A percentile compares a stretch with the other conserved stretches of the same genome.
phyloP scores from a whole-genome alignment of 1,140 invertebrate species.

The Cepaea nemoralis region DNA sequence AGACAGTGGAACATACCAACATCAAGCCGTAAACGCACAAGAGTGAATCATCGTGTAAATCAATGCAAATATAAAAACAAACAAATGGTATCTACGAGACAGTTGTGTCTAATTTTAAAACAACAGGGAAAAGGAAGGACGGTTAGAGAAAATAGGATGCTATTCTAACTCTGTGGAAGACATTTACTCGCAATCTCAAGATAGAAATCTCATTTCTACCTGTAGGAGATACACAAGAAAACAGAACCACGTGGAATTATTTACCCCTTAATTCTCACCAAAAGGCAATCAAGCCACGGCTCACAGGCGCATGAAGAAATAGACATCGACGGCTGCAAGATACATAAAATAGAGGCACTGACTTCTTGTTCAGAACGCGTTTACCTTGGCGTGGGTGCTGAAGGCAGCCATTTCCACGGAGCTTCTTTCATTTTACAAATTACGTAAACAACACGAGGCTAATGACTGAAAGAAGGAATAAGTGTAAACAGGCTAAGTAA shows the following conservation, averaged over 20 bases:
- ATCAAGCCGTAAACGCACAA: no score
- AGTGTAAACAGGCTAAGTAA: not conserved
- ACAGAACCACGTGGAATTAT: not conserved
- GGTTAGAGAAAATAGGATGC: no score
- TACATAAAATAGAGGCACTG: not conserved
- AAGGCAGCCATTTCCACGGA: not conserved
- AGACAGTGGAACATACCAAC: no score
- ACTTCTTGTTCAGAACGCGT: not conserved
- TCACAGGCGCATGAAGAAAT: not conserved
- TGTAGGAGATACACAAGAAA: not conserved
- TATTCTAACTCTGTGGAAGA: no score
- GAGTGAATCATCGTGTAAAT: no score
- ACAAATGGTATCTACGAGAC: no score
- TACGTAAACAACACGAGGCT: not conserved
- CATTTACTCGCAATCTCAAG: no score
- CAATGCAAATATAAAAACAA: no score
- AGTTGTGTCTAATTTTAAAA: no score
- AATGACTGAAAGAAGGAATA: not conserved
- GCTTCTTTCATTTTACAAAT: not conserved
- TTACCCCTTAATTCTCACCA: not conserved
- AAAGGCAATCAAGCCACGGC: not conserved
- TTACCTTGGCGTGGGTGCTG: not conserved
- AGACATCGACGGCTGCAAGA: not conserved
- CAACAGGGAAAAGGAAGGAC: no score
- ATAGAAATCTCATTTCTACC: not conserved